Conservation (phyloP, 2,113 vertebrate species). For the Cygnus atratus region DNA sequence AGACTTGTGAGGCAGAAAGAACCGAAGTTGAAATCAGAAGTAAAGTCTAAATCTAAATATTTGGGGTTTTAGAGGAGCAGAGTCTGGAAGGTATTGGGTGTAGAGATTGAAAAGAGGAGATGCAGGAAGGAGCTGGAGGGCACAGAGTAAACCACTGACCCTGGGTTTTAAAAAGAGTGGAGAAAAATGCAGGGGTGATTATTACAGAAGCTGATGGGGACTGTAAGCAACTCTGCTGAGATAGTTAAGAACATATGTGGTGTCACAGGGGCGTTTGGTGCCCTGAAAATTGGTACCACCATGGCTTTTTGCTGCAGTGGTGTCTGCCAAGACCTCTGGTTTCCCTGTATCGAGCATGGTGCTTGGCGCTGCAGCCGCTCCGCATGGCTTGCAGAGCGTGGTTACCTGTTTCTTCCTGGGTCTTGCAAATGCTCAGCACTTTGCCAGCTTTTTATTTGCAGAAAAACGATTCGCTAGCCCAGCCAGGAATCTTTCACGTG, state of each 20-base stretch:
- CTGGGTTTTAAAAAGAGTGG: neutral
- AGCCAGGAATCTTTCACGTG: neutral
- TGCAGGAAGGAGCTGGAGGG: neutral
- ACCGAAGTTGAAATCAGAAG: neutral
- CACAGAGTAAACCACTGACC: neutral
- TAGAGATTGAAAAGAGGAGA: neutral
- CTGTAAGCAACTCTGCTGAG: neutral
- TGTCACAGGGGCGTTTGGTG: neutral
- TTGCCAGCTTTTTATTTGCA: neutral
- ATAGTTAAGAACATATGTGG: neutral
- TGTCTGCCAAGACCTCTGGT: neutral
- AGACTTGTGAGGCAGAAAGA: neutral
- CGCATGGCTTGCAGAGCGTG: neutral
- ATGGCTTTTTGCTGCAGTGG: neutral
- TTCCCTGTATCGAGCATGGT: neutral
- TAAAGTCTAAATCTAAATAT: neutral
- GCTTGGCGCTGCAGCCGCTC: neutral
- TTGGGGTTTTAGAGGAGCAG: neutral
- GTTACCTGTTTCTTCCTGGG: neutral
- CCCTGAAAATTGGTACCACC: neutral
- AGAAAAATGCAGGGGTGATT: neutral
- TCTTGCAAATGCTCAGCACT: neutral
- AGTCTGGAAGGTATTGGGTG: neutral
- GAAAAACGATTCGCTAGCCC: neutral
- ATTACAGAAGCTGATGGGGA: neutral